Conservation (phyloP, 2,113 vertebrate genomes). For the Carassius gibelio region DNA sequence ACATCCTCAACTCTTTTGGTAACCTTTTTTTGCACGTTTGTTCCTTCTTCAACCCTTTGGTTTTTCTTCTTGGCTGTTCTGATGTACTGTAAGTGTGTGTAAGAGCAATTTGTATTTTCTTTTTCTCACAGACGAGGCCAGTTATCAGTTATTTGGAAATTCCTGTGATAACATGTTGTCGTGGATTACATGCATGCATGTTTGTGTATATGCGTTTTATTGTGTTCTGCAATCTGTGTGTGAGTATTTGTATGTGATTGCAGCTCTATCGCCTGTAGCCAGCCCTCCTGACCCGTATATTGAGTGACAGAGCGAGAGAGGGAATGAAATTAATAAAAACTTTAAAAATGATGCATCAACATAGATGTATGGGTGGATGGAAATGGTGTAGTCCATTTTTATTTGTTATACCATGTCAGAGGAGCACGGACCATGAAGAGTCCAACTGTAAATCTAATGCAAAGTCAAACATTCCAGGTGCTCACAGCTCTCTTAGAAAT, state of each 20-base stretch:
- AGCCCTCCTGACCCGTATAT: neutral
- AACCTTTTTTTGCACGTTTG: constrained; percentile 58
- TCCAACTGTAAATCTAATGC: neutral
- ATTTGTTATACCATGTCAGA: constrained; percentile 8
- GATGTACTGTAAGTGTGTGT: neutral
- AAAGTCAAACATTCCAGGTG: constrained; percentile 7
- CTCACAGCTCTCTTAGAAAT: neutral
- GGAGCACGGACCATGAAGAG: neutral
- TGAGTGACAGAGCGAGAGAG: neutral
- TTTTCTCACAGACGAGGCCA: constrained; percentile 22
- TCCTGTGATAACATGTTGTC: constrained; percentile 11
- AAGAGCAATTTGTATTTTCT: constrained; percentile 15
- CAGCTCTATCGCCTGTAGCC: constrained; percentile 27
- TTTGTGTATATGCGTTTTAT: neutral
- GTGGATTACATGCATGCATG: constrained; percentile 10
- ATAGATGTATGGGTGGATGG: neutral
- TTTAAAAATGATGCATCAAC: neutral
- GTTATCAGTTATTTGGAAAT: constrained; percentile 39
- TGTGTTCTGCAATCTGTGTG: constrained; percentile 2
- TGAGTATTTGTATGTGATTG: constrained; percentile 13
- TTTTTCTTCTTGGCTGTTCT: neutral
- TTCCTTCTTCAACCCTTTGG: constrained; percentile 35
- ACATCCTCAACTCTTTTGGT: constrained; percentile 51
- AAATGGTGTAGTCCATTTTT: neutral
- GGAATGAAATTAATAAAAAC: neutral